Conservation (phyloP, 2,113 vertebrate species). For the Istiophorus platypterus region DNA sequence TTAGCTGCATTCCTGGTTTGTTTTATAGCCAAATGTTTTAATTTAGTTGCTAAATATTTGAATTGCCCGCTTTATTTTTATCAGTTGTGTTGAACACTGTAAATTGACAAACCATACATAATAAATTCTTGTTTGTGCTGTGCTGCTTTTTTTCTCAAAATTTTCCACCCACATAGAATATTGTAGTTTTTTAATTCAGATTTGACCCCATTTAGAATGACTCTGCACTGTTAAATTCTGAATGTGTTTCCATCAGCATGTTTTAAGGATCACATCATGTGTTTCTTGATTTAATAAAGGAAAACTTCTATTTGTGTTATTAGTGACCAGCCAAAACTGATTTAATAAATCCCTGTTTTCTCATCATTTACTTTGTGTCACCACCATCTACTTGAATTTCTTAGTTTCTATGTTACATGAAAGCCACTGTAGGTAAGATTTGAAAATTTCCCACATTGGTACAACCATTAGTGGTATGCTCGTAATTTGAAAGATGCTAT, state of each 20-base stretch:
- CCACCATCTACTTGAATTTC: neutral
- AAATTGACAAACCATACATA: slow-evolving; percentile 14
- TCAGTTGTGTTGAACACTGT: slow-evolving; percentile 10
- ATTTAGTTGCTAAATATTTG: slow-evolving; percentile 17
- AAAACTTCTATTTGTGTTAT: slow-evolving; percentile 35
- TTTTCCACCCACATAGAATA: neutral
- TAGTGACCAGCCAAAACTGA: slow-evolving; percentile 14
- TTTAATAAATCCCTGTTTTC: slow-evolving; percentile 29
- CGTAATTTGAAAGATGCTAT: neutral
- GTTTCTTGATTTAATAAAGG: slow-evolving; percentile 24
- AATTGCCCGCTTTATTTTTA: neutral
- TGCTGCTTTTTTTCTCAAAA: slow-evolving; percentile 14
- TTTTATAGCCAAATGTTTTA: slow-evolving; percentile 31
- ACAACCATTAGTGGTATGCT: neutral
- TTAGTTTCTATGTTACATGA: neutral
- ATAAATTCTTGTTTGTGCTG: slow-evolving; percentile 29
- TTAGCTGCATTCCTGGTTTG: slow-evolving; percentile 16
- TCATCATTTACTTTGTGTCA: neutral
- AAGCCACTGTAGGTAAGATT: neutral
- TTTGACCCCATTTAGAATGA: neutral
- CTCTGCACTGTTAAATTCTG: neutral
- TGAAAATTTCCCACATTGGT: neutral
- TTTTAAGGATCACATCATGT: slow-evolving; percentile 10
- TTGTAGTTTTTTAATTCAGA: neutral
- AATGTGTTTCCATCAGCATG: neutral